A percentile compares a stretch with the other conserved stretches of the same genome.
phyloP scores from a whole-genome alignment of 2,113 vertebrate genomes.

The Pandion haliaetus region DNA sequence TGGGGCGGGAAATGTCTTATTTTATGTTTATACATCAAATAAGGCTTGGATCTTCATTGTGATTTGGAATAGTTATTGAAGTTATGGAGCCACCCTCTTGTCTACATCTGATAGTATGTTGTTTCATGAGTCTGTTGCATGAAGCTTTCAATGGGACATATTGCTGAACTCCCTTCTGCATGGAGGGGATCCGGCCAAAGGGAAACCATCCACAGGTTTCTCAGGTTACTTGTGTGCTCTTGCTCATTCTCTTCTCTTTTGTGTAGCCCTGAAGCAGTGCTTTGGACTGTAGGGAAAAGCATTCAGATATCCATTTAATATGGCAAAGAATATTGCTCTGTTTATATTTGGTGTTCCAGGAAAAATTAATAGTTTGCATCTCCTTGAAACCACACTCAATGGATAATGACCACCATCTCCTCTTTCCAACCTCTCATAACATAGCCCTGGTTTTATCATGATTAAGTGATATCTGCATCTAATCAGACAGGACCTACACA shows the following conservation, averaged over 20 bases:
- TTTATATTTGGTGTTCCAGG: background rate
- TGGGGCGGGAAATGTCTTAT: background rate
- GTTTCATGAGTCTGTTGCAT: background rate
- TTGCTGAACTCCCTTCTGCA: background rate
- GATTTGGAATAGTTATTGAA: background rate
- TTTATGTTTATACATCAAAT: background rate
- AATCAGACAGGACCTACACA: background rate
- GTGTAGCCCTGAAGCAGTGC: background rate
- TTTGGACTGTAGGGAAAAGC: background rate
- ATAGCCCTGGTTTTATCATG: background rate
- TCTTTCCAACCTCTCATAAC: background rate
- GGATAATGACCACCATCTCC: background rate
- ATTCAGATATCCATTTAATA: background rate
- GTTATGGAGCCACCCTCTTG: background rate
- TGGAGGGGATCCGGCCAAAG: background rate
- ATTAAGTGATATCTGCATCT: background rate
- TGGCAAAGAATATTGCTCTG: background rate
- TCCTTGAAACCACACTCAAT: background rate
- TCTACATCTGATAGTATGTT: background rate
- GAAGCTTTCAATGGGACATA: rapidly evolving
- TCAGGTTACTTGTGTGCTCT: background rate
- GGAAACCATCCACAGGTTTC: background rate
- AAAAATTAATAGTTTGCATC: background rate
- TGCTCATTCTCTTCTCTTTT: background rate
- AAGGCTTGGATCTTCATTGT: background rate